A percentile compares a stretch with the other conserved stretches of the same genome.
Conservation (phyloP, 2,888 invertebrate species). For the Proisotoma minuta region DNA sequence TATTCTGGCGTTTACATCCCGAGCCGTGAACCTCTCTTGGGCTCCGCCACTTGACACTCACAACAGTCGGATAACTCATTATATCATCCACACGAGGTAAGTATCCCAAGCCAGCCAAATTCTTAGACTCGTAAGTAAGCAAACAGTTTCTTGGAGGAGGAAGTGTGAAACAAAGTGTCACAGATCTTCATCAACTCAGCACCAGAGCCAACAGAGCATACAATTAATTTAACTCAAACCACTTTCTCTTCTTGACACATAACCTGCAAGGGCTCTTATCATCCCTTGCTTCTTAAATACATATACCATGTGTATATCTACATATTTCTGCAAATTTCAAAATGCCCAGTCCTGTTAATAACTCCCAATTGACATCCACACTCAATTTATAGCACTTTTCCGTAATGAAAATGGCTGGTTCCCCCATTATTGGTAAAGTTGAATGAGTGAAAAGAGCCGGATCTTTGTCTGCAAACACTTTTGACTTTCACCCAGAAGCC, state of each 20-base stretch:
- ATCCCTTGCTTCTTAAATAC: no score
- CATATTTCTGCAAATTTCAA: no score
- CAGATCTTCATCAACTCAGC: conserved; percentile 7
- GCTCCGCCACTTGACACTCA: conserved; percentile 65
- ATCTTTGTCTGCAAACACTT: conserved; percentile 27
- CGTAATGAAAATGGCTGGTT: not conserved
- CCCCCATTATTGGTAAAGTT: conserved; percentile 8
- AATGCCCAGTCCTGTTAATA: no score
- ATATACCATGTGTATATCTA: no score
- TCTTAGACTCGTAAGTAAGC: conserved; percentile 1
- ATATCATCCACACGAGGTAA: conserved; percentile 70
- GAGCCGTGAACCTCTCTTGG: conserved; percentile 70
- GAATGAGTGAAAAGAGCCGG: conserved; percentile 20
- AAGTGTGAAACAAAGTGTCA: not conserved
- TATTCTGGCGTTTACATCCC: conserved; percentile 67
- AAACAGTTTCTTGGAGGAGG: not conserved
- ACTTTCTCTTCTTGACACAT: no score
- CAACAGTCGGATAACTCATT: conserved; percentile 65
- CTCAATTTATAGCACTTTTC: no score
- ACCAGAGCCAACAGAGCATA: not conserved
- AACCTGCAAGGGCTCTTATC: no score
- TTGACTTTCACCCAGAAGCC: conserved; percentile 23
- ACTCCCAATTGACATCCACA: no score
- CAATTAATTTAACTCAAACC: conserved; percentile 3
- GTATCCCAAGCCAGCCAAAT: conserved; percentile 47